Base-by-base conservation (phyloP, 2,113 vertebrate genomes). In the Proterorhinus semilunaris region DNA sequence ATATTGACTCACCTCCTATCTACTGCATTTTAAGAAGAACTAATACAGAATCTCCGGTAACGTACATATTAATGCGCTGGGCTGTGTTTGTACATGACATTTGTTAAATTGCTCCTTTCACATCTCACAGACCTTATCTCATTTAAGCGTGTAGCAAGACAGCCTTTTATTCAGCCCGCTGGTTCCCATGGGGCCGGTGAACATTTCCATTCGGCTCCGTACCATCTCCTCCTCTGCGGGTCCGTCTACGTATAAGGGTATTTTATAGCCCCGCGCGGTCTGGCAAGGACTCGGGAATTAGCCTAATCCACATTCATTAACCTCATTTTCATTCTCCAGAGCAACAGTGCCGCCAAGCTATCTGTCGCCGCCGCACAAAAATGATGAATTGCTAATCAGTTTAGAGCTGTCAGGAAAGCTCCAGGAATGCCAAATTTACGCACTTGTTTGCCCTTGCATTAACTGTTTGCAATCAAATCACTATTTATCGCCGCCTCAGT, bases 361-460 rank as follows among this genome's bases (percentile, higher is more conserved):
- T 79, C 80, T 89, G 87, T 91, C 91, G 84, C 75, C 80, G 54
- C 82, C 75, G 84, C 85, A 87, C 81, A 81, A 78, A 90, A 87
- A 92, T 92, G 86, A 92, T 89, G 90, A 92, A 92, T 91, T 89
- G 87, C 83, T 90, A 91, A 93, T 91, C 91, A 91, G 88, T 84
- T 89, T 88, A 89, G 81, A 90, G 90, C 88, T 87, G 91, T 92
- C 91, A 91, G 84, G 88, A 90, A 89, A 90, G 87, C 83, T 82
- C 78, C 80, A 79, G 87, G 87, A 92, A 89, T 88, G 81, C 81
- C 82, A 66, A 83, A 90, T 92, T 78, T 89, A 92, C 74, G 44
- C 87, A 89, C 82, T 89, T 89, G 89, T 91, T 89, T 92, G 89
- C 85, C 90, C 88, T 86, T 91, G 85, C 86, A 90, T 91, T 89